These are phyloP conservation scores for Pollimyrus isidori DNA, from an alignment of 2,113 vertebrate genomes.

Conservation along the genomic window DNA sequence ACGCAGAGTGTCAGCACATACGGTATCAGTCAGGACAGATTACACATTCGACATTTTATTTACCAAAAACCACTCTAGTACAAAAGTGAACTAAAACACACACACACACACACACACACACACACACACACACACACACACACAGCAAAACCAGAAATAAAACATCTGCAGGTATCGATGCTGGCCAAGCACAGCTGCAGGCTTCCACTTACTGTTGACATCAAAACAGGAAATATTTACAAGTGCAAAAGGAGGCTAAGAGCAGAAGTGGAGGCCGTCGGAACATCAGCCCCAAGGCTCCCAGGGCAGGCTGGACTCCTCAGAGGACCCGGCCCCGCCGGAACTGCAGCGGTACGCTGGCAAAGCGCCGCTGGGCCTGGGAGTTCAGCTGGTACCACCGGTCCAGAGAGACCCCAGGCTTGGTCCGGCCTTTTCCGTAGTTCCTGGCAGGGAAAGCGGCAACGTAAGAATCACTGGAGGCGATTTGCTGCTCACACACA, in stretches of 20 bases:
- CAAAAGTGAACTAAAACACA: neutral
- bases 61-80: neutral
- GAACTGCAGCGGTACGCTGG: slow-evolving; percentile 31
- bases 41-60: neutral
- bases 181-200: neutral
- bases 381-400: slow-evolving; percentile 38
- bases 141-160: neutral
- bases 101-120: neutral
- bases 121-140: neutral
- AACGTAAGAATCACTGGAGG: neutral
- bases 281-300: neutral
- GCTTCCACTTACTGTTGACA: neutral
- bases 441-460: neutral
- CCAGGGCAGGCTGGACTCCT: neutral
- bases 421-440: neutral
- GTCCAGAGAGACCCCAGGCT: slow-evolving; percentile 15
- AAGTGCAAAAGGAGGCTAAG: neutral
- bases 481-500: neutral
- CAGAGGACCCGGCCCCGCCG: slow-evolving; percentile 6
- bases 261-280: neutral
- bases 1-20: neutral
- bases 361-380: slow-evolving; percentile 30
- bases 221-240: neutral
- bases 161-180: neutral
- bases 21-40: neutral